These are phyloP conservation scores for Drosophila auraria DNA, from an alignment of 1,140 invertebrate genomes.

Conservation along the genomic window DNA sequence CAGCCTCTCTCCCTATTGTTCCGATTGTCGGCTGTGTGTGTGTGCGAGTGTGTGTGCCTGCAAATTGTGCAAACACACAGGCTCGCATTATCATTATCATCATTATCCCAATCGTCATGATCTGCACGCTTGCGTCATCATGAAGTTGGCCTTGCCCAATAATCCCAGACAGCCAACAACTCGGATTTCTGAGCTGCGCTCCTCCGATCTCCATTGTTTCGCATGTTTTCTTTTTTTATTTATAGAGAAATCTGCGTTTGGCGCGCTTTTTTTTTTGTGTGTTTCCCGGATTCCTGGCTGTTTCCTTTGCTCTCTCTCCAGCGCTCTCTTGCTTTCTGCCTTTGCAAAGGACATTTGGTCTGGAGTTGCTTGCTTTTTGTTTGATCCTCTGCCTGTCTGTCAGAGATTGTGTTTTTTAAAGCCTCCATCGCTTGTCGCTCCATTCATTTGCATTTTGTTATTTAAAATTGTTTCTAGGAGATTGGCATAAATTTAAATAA, in stretches of 20 bases:
- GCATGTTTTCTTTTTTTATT: constrained; percentile 8
- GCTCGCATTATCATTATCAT: constrained; percentile 42
- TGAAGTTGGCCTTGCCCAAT: constrained; percentile 73
- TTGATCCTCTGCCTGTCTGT: constrained; percentile 16
- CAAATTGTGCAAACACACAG: constrained; percentile 52
- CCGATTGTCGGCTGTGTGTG: constrained; percentile 24
- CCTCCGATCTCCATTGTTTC: constrained; percentile 15
- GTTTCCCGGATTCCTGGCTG: constrained; percentile 31
- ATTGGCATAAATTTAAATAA: constrained; percentile 8
- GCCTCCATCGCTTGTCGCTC: neutral
- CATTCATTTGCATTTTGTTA: constrained; percentile 43
- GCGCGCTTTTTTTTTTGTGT: constrained; percentile 66
- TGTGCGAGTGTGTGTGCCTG: constrained; percentile 30
- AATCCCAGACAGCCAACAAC: constrained; percentile 55
- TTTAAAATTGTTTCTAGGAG: neutral
- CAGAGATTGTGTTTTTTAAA: constrained; percentile 8
- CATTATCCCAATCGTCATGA: constrained; percentile 33
- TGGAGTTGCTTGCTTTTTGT: constrained; percentile 19
- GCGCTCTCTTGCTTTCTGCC: neutral
- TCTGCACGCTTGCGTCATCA: constrained; percentile 51
- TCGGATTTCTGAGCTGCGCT: constrained; percentile 26
- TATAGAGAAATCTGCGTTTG: constrained; percentile 49
- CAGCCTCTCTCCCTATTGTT: constrained; percentile 64
- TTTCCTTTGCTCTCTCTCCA: constrained; percentile 20
- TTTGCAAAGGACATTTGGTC: constrained; percentile 40